Conservation (phyloP, 2,113 vertebrate species). For the Hemiprocne comata region DNA sequence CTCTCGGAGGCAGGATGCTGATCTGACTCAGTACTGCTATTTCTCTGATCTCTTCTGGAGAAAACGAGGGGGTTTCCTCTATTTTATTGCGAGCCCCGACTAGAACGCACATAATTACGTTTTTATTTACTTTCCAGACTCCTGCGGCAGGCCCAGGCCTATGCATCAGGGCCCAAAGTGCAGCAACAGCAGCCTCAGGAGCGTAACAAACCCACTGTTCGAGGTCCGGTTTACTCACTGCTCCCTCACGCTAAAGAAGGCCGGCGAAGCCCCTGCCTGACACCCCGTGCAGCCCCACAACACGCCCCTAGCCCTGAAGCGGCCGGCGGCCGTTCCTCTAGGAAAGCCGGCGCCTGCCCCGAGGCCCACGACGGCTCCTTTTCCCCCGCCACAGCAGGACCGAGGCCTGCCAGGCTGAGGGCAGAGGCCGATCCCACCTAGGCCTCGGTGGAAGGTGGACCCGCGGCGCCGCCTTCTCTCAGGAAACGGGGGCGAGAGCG, state of each 20-base stretch:
- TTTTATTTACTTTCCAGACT: conserved; percentile 7
- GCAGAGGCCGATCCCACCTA: background rate
- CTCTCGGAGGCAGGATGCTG: background rate
- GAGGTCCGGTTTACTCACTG: background rate
- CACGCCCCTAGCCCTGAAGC: too few relatives aligned
- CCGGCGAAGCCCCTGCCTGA: background rate
- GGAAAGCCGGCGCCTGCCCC: background rate
- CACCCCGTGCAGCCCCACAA: background rate
- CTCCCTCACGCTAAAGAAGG: background rate
- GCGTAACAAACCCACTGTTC: background rate
- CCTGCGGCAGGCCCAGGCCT: conserved; percentile 20
- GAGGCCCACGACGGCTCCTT: background rate
- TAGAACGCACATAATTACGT: background rate
- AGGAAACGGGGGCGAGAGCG: background rate
- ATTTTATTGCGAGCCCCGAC: background rate
- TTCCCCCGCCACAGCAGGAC: background rate
- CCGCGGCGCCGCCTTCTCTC: background rate
- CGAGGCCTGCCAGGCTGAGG: background rate
- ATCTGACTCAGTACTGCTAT: background rate
- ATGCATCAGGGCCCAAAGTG: background rate
- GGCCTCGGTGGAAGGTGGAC: background rate
- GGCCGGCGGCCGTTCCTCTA: background rate
- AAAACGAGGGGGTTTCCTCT: background rate
- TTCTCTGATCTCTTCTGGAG: background rate
- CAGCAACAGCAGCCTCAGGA: background rate